Conservation (phyloP, 2,888 invertebrate genomes). For the Carcina quercana region DNA sequence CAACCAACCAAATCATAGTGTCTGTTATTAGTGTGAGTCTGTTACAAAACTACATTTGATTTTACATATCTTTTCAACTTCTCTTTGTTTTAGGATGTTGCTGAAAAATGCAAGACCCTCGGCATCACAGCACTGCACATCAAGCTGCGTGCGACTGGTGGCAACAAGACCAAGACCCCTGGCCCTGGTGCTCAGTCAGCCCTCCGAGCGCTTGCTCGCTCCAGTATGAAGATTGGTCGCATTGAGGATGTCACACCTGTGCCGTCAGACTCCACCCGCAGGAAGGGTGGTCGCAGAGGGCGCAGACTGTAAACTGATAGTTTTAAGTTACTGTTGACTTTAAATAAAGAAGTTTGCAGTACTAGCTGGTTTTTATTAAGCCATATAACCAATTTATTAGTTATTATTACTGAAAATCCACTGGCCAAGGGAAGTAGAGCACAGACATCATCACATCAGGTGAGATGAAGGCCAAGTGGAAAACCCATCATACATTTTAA, state of each 20-base stretch:
- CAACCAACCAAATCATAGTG: no score
- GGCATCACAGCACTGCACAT: constrained; percentile 99
- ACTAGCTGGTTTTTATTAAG: constrained; percentile 29
- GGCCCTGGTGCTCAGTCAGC: constrained; percentile 99
- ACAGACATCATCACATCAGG: no score
- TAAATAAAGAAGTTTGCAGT: constrained; percentile 56
- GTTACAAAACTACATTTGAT: no score
- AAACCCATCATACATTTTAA: no score
- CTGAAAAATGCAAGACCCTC: constrained; percentile 97
- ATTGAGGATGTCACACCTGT: constrained; percentile 99
- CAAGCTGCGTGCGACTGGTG: constrained; percentile 98
- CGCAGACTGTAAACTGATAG: constrained; percentile 92
- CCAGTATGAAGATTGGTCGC: constrained; percentile 99
- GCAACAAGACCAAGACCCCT: constrained; percentile 98
- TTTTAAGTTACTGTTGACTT: constrained; percentile 61
- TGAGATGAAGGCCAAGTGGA: no score
- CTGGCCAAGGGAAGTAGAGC: no score
- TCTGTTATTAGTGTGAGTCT: no score
- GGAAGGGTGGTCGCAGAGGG: constrained; percentile 99
- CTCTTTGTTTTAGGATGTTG: constrained; percentile 85
- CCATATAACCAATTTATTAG: no score
- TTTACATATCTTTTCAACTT: no score
- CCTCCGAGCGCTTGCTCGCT: constrained; percentile 96
- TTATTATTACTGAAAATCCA: no score
- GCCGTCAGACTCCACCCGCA: constrained; percentile 98